A percentile compares a stretch with the other conserved stretches of the same genome.
These are phyloP conservation scores for Labeo rohita DNA, from an alignment of 2,113 vertebrate species.

Conservation along the genomic window DNA sequence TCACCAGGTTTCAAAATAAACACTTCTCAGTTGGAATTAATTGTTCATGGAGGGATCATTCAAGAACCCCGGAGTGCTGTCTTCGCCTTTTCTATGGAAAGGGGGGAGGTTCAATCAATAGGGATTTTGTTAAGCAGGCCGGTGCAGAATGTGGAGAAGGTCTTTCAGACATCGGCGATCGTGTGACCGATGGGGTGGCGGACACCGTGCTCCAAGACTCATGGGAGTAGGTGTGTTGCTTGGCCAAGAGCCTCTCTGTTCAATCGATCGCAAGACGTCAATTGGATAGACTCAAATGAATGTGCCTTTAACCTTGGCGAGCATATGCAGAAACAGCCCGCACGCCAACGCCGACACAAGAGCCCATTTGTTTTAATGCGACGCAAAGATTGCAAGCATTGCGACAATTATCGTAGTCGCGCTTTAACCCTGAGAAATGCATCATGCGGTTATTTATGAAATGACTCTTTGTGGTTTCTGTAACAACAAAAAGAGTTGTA, in stretches of 20 bases:
- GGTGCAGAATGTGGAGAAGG: constrained; percentile 48
- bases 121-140: constrained; percentile 68
- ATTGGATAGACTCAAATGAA: constrained; percentile 77
- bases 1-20: constrained; percentile 59
- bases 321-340: constrained; percentile 55
- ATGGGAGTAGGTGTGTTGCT: constrained; percentile 65
- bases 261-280: constrained; percentile 75
- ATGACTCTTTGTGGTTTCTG: constrained; percentile 24
- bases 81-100: constrained; percentile 59
- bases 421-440: constrained; percentile 6
- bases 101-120: constrained; percentile 70
- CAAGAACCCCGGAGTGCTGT: constrained; percentile 62
- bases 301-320: constrained; percentile 65
- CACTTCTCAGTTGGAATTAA: constrained; percentile 71
- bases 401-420: constrained; percentile 2
- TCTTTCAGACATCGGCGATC: constrained; percentile 65
- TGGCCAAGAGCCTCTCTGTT: constrained; percentile 70
- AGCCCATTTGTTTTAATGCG: constrained; percentile 61
- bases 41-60: constrained; percentile 75
- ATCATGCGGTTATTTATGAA: constrained; percentile 17
- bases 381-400: constrained; percentile 23
- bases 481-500: constrained; percentile 4
- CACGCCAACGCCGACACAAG: constrained; percentile 66
- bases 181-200: constrained; percentile 72
- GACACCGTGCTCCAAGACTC: constrained; percentile 60